A percentile compares a stretch with the other conserved stretches of the same genome.
Evolutionary conservation across 2,113 vertebrate genomes (phyloP).

Genomic region (Holacanthus passer): DNA sequence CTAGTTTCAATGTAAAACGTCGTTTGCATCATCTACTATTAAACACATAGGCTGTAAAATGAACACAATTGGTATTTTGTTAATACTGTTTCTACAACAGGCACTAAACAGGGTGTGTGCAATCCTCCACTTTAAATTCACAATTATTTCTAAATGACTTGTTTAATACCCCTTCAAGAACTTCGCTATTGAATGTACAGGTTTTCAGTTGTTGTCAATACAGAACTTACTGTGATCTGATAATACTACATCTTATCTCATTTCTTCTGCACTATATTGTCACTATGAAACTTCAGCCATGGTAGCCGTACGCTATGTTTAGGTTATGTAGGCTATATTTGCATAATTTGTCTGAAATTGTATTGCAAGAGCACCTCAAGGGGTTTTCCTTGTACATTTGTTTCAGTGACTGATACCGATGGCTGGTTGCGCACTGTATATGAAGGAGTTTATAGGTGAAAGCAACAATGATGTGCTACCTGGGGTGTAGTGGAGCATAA

Average conservation of each 20-base stretch:
- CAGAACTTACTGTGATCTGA: too few species aligned
- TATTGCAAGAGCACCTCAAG: conserved; percentile 4
- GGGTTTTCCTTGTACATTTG: neutral
- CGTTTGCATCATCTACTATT: neutral
- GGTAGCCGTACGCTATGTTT: neutral
- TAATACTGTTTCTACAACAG: too few species aligned
- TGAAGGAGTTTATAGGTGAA: neutral
- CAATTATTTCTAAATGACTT: neutral
- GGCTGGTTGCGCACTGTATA: neutral
- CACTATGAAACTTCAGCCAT: neutral
- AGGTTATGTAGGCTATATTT: conserved; percentile 5
- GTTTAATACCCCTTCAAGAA: neutral
- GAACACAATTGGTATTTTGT: neutral
- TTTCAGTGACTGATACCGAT: neutral
- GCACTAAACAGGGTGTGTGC: neutral
- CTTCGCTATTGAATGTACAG: neutral
- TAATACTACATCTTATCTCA: neutral
- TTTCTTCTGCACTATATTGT: neutral
- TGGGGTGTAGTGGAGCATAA: neutral
- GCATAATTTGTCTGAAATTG: conserved; percentile 4
- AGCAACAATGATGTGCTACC: neutral
- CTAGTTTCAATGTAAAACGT: neutral
- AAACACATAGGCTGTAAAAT: neutral
- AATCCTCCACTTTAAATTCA: neutral
- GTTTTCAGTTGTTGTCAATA: neutral